Evolutionary conservation across 2,888 invertebrate species (phyloP).

Genomic region (Philonicus albiceps): DNA sequence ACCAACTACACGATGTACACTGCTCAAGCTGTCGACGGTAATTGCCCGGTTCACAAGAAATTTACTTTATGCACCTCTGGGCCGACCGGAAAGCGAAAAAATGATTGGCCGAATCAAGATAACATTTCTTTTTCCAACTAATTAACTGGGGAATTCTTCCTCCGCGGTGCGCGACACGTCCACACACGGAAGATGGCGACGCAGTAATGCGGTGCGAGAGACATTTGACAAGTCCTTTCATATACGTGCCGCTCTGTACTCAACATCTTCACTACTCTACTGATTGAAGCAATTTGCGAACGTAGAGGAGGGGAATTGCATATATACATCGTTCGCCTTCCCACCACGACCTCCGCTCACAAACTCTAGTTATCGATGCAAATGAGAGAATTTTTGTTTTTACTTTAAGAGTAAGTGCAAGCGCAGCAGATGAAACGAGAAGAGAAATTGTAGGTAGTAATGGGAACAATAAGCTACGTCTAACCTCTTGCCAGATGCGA

Average conservation of each 20-base stretch:
- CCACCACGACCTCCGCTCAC: not conserved
- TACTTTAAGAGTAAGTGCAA: not conserved
- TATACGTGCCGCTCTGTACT: not conserved
- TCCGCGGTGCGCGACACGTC: slow-evolving; percentile 27
- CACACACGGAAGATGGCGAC: slow-evolving; percentile 42
- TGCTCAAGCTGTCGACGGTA: not conserved
- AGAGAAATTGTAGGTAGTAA: not conserved
- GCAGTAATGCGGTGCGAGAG: slow-evolving; percentile 8
- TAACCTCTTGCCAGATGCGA: not conserved
- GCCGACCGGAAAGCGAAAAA: not conserved
- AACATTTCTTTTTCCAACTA: not conserved
- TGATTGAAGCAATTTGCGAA: too few species aligned
- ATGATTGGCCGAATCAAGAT: not conserved
- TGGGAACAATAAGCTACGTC: not conserved
- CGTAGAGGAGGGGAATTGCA: not conserved
- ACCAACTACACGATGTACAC: not conserved
- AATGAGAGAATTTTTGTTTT: not conserved
- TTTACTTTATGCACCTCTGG: not conserved
- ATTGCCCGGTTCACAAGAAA: not conserved
- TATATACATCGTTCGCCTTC: not conserved
- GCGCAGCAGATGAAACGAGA: not conserved
- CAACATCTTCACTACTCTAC: not conserved
- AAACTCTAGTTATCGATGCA: not conserved
- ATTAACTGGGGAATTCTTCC: not conserved
- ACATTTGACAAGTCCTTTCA: not conserved